phyloP scores from a whole-genome alignment of 2,888 invertebrate species.

The Leptopilina myrica region DNA sequence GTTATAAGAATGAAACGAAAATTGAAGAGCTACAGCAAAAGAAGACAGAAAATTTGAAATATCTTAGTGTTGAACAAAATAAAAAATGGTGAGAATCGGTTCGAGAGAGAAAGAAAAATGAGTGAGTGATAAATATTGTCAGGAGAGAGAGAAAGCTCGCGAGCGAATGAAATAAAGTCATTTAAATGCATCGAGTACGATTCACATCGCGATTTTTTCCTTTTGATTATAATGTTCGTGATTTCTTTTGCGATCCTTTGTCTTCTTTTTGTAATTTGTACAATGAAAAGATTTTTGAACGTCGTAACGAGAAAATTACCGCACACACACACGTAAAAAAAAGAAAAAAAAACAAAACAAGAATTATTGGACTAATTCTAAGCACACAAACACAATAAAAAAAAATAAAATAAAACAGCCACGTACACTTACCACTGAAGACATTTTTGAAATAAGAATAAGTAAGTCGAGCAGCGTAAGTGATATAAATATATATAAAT shows the following conservation, averaged over 20 bases:
- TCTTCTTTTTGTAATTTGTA: constrained; percentile 64
- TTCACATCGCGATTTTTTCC: constrained; percentile 57
- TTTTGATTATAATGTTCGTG: constrained; percentile 62
- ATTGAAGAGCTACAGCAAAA: constrained; percentile 46
- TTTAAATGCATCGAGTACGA: constrained; percentile 51
- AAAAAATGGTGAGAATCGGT: constrained; percentile 31
- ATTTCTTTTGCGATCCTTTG: constrained; percentile 64
- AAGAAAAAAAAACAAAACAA: no score
- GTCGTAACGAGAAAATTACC: constrained; percentile 64
- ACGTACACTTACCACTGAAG: constrained; percentile 50
- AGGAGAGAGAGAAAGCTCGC: constrained; percentile 3
- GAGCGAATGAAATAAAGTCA: constrained; percentile 29
- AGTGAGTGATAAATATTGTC: neutral
- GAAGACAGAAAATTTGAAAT: constrained; percentile 50
- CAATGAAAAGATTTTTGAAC: constrained; percentile 61
- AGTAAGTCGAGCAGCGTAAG: constrained; percentile 73
- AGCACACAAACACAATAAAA: constrained; percentile 49
- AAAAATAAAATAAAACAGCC: constrained; percentile 42
- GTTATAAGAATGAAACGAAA: neutral
- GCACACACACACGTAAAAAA: constrained; percentile 53
- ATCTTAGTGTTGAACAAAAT: constrained; percentile 5
- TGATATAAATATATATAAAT: constrained; percentile 67
- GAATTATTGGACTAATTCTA: constrained; percentile 52
- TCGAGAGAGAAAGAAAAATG: constrained; percentile 33
- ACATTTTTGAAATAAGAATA: constrained; percentile 47